Evolutionary conservation across 2,113 vertebrate genomes (phyloP).

Genomic region (Natator depressus): DNA sequence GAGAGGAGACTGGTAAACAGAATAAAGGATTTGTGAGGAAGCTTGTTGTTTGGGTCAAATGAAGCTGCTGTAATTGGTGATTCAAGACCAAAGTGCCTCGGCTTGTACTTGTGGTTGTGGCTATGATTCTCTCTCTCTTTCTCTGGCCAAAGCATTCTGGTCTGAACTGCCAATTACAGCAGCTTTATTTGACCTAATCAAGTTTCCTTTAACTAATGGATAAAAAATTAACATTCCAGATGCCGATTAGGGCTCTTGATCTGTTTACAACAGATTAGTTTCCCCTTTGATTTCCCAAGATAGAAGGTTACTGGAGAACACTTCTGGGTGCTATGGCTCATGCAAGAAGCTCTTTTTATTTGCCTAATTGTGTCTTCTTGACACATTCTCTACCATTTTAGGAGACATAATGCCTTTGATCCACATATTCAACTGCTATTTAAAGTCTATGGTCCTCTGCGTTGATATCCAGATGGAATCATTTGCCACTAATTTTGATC

Average conservation of each 20-base stretch:
- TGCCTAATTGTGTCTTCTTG: neutral
- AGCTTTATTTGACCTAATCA: neutral
- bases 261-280: neutral
- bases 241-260: neutral
- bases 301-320: neutral
- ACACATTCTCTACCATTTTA: neutral
- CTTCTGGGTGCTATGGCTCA: neutral
- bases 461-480: neutral
- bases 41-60: neutral
- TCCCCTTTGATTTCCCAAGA: neutral
- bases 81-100: neutral
- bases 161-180: neutral
- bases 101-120: neutral
- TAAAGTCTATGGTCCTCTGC: neutral
- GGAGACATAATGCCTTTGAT: neutral
- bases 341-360: neutral
- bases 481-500: neutral
- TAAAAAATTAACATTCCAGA: neutral
- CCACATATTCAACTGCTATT: neutral
- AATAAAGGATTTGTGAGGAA: neutral
- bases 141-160: neutral
- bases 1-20: neutral
- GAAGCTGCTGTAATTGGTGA: neutral
- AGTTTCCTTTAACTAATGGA: neutral
- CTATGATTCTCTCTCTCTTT: neutral